A percentile compares a stretch with the other conserved stretches of the same genome.
Conservation (phyloP, 2,888 invertebrate species). For the Apamea sordens region DNA sequence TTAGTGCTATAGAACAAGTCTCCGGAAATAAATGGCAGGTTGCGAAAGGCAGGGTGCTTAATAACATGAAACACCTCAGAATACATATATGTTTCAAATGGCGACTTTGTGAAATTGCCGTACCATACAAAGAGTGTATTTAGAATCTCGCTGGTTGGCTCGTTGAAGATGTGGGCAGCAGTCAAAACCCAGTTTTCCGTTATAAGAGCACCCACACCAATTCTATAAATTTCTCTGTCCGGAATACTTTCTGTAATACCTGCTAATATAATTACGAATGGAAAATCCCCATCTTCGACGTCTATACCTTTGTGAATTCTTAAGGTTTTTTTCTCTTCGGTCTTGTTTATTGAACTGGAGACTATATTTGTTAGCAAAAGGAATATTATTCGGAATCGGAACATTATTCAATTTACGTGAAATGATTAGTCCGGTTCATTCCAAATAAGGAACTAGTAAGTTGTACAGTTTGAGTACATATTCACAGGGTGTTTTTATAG, state of each 20-base stretch:
- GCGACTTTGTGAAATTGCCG: slow-evolving; percentile 7
- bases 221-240: not conserved
- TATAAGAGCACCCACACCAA: slow-evolving; percentile 10
- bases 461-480: not conserved
- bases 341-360: not conserved
- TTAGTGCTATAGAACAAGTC: not conserved
- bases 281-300: not conserved
- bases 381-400: not conserved
- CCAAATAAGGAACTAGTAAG: not conserved
- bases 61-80: not conserved
- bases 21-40: not conserved
- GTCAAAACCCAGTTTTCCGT: slow-evolving; percentile 1
- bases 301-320: not conserved
- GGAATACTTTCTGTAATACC: not conserved
- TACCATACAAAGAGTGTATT: slow-evolving; percentile 14
- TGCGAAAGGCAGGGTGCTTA: slow-evolving; percentile 3
- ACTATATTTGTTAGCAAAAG: not conserved
- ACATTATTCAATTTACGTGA: slow-evolving; percentile 6
- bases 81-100: slow-evolving; percentile 1
- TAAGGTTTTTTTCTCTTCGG: too few species aligned
- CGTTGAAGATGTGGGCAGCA: slow-evolving; percentile 6
- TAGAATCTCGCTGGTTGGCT: not conserved
- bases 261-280: slow-evolving; percentile 21
- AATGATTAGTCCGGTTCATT: not conserved
- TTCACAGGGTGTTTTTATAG: not conserved